These are phyloP conservation scores for Lethenteron camtschaticum DNA, from an alignment of 2,113 vertebrate species.

Conservation along the genomic window DNA sequence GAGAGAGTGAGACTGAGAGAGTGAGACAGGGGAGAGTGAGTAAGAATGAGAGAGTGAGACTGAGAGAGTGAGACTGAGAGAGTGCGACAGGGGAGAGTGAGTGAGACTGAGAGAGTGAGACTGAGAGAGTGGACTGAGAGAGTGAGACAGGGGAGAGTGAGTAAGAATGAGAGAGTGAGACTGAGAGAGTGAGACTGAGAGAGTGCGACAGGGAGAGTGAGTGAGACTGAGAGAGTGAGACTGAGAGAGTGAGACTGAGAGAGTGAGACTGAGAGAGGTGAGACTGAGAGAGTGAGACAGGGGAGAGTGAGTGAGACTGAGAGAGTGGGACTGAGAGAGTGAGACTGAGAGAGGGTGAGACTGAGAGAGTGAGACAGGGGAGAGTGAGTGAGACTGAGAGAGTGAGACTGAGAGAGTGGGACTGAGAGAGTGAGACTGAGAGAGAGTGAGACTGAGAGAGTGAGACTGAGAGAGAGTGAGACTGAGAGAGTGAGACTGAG, in stretches of 20 bases:
- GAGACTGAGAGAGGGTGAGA: background rate
- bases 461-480: no score
- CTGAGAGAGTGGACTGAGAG: background rate
- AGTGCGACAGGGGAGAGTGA: background rate
- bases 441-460: background rate
- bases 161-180: background rate
- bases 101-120: background rate
- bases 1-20: background rate
- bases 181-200: background rate
- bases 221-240: no score
- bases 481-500: no score
- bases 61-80: background rate
- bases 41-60: background rate
- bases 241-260: background rate
- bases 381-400: background rate
- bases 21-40: background rate
- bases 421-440: background rate
- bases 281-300: background rate
- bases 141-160: background rate
- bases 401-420: background rate
- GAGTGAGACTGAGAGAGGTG: background rate
- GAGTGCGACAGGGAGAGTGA: background rate
- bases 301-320: background rate
- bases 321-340: background rate
- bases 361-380: background rate